Percentiles rank a stretch among this genome's conserved stretches.
Conservation (phyloP, 2,797 vertebrate species). For the Harpagifer antarcticus region DNA sequence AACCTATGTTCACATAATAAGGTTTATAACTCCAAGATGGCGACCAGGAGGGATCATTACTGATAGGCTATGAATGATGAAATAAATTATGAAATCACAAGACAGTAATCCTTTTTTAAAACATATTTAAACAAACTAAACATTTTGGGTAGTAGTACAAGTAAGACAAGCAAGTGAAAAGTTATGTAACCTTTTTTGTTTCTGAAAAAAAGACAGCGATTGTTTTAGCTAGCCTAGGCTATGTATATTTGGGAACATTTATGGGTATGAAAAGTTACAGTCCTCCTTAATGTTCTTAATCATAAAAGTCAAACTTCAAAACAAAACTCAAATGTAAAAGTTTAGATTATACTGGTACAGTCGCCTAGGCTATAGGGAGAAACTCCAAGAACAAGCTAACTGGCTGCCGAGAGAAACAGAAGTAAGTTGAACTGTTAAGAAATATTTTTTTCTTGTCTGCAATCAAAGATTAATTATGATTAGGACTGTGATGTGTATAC, state of each 20-base stretch:
- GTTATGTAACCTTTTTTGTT: neutral
- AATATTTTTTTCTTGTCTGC: neutral
- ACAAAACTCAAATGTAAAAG: neutral
- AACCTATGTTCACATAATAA: too few relatives aligned
- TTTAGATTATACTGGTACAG: neutral
- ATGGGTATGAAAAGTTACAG: too few relatives aligned
- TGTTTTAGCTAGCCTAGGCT: neutral
- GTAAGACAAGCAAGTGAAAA: neutral
- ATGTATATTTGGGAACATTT: too few relatives aligned
- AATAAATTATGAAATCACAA: neutral
- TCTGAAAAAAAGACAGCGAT: neutral
- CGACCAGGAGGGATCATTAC: too few relatives aligned
- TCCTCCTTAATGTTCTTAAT: neutral
- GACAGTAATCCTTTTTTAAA: too few relatives aligned
- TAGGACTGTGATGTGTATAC: neutral
- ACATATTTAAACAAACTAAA: neutral
- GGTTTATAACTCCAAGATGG: too few relatives aligned
- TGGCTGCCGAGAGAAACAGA: neutral
- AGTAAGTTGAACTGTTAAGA: neutral
- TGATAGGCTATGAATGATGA: neutral
- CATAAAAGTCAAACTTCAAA: neutral
- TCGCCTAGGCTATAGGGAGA: neutral
- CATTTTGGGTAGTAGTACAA: too few relatives aligned
- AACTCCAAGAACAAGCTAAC: neutral
- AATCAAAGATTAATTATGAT: neutral